phyloP scores from a whole-genome alignment of 2,797 vertebrate genomes.

The Acrossocheilus fasciatus region DNA sequence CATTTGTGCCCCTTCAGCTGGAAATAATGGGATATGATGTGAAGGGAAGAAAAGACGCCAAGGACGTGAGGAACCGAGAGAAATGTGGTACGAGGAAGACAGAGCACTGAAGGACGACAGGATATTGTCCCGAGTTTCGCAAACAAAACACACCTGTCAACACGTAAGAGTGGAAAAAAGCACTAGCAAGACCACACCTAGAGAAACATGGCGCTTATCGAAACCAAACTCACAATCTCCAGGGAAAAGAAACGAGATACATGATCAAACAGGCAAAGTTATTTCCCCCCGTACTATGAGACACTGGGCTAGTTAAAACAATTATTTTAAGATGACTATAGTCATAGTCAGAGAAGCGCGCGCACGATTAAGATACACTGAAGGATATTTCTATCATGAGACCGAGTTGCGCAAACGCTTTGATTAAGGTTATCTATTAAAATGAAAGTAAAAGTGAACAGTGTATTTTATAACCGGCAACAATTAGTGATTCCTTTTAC shows the following conservation, averaged over 20 bases:
- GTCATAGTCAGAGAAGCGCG: neutral
- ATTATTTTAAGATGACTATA: neutral
- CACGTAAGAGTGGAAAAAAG: slow-evolving; percentile 35
- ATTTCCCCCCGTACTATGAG: neutral
- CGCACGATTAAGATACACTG: neutral
- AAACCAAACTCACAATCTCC: slow-evolving; percentile 70
- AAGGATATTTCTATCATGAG: neutral
- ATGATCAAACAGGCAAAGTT: neutral
- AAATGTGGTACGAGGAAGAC: slow-evolving; percentile 14
- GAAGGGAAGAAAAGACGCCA: slow-evolving; percentile 45
- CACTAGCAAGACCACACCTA: slow-evolving; percentile 74
- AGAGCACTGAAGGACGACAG: neutral
- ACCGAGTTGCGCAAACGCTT: neutral
- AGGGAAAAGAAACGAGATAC: neutral
- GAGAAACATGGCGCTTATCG: slow-evolving; percentile 75
- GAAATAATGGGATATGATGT: slow-evolving; percentile 65
- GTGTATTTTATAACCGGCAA: neutral
- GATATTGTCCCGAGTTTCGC: slow-evolving; percentile 14
- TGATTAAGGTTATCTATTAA: neutral
- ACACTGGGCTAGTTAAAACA: neutral
- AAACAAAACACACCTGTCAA: slow-evolving; percentile 67
- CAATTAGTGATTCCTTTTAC: slow-evolving; percentile 40
- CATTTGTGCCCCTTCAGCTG: slow-evolving; percentile 55
- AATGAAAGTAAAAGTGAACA: neutral
- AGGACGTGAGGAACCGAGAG: neutral